These are phyloP conservation scores for Hyles lineata DNA, from an alignment of 2,888 invertebrate species.

Conservation along the genomic window DNA sequence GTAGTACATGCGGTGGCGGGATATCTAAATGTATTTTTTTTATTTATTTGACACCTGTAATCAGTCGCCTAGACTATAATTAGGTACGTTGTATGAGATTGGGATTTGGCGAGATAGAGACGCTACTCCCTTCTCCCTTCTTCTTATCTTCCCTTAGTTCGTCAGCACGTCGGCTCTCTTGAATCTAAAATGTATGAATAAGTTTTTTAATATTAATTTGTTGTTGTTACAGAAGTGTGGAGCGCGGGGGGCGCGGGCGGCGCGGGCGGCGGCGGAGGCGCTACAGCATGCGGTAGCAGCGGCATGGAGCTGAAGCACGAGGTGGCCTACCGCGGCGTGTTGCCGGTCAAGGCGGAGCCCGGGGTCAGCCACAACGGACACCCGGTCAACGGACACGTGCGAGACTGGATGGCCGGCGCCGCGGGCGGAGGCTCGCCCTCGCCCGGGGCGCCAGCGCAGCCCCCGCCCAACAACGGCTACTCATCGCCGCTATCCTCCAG, in stretches of 20 bases:
- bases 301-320: constrained; percentile 88
- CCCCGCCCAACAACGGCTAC: constrained; percentile 90
- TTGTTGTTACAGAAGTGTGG: constrained; percentile 76
- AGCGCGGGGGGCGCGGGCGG: constrained; percentile 81
- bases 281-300: constrained; percentile 83
- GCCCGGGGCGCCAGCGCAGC: constrained; percentile 87
- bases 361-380: constrained; percentile 82
- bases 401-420: constrained; percentile 81
- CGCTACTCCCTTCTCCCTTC: no score
- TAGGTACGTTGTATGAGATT: no score
- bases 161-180: no score
- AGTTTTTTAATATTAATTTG: constrained; percentile 32
- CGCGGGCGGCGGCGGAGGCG: constrained; percentile 62
- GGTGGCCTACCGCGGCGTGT: constrained; percentile 83
- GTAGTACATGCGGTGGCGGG: no score
- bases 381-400: constrained; percentile 77
- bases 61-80: no score
- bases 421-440: constrained; percentile 85
- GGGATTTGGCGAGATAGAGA: no score
- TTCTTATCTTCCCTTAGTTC: no score
- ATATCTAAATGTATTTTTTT: background rate
- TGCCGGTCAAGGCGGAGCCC: constrained; percentile 82
- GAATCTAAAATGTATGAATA: no score
- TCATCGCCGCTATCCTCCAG: constrained; percentile 94
- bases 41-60: no score